A percentile compares a stretch with the other conserved stretches of the same genome.
phyloP scores from a whole-genome alignment of 2,888 invertebrate species.

The Eupithecia subfuscata region DNA sequence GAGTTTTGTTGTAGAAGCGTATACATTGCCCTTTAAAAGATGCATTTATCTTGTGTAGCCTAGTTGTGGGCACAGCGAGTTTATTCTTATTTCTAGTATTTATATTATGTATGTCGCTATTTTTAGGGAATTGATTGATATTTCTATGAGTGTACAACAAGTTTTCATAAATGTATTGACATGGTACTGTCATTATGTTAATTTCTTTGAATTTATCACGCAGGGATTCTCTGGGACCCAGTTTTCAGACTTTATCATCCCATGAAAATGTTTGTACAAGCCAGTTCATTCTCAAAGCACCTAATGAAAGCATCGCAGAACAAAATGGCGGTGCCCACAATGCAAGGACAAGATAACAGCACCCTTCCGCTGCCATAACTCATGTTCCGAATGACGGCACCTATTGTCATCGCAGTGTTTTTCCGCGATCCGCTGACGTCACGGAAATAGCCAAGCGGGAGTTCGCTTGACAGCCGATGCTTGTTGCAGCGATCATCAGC shows the following conservation, averaged over 20 bases:
- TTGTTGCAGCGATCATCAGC: slow-evolving; percentile 4
- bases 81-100: too few relatives aligned
- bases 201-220: too few relatives aligned
- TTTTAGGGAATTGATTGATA: too few relatives aligned
- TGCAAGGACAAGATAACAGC: slow-evolving; percentile 33
- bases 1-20: too few relatives aligned
- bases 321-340: slow-evolving; percentile 31
- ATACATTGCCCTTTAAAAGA: too few relatives aligned
- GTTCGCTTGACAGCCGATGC: slow-evolving; percentile 17
- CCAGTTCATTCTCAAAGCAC: slow-evolving; percentile 18
- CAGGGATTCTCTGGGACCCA: too few relatives aligned
- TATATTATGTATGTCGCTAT: too few relatives aligned
- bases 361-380: slow-evolving; percentile 61
- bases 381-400: slow-evolving; percentile 63
- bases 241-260: neutral
- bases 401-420: slow-evolving; percentile 65
- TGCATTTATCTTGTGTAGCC: too few relatives aligned
- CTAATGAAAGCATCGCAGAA: slow-evolving; percentile 26
- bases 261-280: slow-evolving; percentile 14
- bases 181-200: too few relatives aligned
- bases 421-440: slow-evolving; percentile 55
- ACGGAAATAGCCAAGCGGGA: slow-evolving; percentile 29
- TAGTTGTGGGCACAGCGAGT: too few relatives aligned
- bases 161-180: too few relatives aligned
- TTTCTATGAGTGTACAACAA: too few relatives aligned